These are phyloP conservation scores for Trichosurus vulpecula DNA, from an alignment of 2,797 vertebrate genomes.

Conservation along the genomic window DNA sequence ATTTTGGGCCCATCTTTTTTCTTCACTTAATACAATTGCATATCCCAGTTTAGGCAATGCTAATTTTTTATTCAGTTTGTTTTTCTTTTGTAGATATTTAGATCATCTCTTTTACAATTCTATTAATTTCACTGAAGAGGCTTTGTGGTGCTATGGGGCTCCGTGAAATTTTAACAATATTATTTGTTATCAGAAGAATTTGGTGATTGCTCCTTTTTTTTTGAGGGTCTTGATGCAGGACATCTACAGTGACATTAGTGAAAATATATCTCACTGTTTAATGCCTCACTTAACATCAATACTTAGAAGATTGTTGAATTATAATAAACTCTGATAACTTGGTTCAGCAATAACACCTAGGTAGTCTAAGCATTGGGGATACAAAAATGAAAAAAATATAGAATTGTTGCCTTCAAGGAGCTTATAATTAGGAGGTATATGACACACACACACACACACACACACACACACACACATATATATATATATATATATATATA, in stretches of 20 bases:
- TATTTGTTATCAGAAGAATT: neutral
- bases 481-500: no score
- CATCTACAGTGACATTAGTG: neutral
- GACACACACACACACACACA: no score
- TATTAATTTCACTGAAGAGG: neutral
- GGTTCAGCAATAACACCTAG: neutral
- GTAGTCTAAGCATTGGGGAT: neutral
- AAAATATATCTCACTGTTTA: neutral
- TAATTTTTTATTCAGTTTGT: neutral
- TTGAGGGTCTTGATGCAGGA: neutral
- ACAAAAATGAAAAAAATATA: neutral
- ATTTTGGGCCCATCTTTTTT: neutral
- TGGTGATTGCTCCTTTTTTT: neutral
- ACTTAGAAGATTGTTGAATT: neutral
- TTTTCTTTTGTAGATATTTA: neutral
- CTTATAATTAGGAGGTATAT: neutral
- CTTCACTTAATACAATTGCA: neutral
- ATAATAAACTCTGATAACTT: neutral
- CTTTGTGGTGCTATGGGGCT: no score
- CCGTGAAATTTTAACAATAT: neutral
- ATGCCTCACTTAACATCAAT: neutral
- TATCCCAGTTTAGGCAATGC: neutral
- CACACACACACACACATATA: no score
- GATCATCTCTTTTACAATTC: neutral
- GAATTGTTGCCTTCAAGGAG: neutral